These are phyloP conservation scores for Uloborus diversus DNA, from an alignment of 1,140 invertebrate species.

Conservation along the genomic window DNA sequence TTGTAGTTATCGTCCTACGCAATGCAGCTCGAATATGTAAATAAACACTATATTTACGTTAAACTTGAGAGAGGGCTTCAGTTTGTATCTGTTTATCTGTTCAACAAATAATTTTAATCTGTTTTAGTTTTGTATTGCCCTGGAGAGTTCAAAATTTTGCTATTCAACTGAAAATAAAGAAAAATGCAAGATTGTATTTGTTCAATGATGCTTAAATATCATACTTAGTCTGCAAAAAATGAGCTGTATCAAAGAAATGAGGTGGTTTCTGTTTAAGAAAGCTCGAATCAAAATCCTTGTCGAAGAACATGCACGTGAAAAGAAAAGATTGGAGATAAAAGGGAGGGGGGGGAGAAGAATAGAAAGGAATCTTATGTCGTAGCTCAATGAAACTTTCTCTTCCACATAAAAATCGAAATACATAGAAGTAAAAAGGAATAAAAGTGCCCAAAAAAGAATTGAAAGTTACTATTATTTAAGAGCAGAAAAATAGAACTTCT, in stretches of 20 bases:
- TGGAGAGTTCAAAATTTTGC: no score
- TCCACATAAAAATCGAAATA: constrained; percentile 24
- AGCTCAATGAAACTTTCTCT: constrained; percentile 40
- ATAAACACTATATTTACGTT: no score
- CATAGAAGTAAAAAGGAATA: not conserved
- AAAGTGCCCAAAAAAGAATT: constrained; percentile 14
- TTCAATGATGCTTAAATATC: not conserved
- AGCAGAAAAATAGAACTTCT: constrained; percentile 13
- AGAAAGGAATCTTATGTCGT: constrained; percentile 51
- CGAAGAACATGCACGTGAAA: constrained; percentile 5
- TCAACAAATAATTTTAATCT: no score
- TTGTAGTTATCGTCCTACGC: no score
- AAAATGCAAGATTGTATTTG: not conserved
- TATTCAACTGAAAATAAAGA: no score
- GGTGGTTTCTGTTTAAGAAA: constrained; percentile 11
- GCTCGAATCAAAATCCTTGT: constrained; percentile 37
- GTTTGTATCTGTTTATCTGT: no score
- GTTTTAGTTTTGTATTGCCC: no score
- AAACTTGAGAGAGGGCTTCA: no score
- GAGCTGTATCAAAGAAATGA: not conserved
- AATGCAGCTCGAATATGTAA: no score
- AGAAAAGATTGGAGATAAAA: constrained; percentile 19
- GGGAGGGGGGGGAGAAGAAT: not conserved
- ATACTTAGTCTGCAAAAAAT: not conserved
- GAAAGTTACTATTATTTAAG: constrained; percentile 50